Evolutionary conservation across 2,113 vertebrate species (phyloP), one percentile per base, ranked within the genome.

Genomic region (Sardina pilchardus): DNA sequence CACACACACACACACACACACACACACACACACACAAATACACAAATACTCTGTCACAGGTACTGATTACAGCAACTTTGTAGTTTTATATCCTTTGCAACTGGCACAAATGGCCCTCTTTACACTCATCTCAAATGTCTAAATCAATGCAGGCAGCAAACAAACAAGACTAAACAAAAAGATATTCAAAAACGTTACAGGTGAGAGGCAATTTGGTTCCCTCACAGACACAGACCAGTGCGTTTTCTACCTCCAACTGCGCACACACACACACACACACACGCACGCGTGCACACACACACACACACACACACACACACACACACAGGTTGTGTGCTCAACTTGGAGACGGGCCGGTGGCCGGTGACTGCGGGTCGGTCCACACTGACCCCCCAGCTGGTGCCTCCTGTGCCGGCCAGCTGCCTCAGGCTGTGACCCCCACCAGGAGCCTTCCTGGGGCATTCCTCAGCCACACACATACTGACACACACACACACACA

Each of bases 21-120:
- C 53, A 59, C 53, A 59, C 53, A 59, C 53, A 59, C 53, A 59
- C 53, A 24, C 82, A 82, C 47, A 53, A 47, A 82, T 10, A 82
- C 81, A 82, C 44, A 30, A 19, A 59, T n/a, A 7, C 12, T 47
- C 45, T 14, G 12, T 47, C 45, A 47, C 45, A 47, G 9, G 45
- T 14, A 47, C 45, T 47, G 45, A 12, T 47, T 10, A 9, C 9
- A 47, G 45, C 45, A 12, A 47, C 45, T 12, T 47, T 47, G 9
- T 10, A 47, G 9, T 47, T 47, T 14, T 9, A 47, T 0, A 47
- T 47, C 45, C 12, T 47, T 47, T 47, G 45, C 12, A 47, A 47
- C 6, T 47, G 45, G 2, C 45, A 47, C 45, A 47, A 47, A 47
- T 47, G 39, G 39, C 12, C 8, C 2, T 10, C 45, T 47, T 14